A percentile compares a stretch with the other conserved stretches of the same genome.
phyloP scores from a whole-genome alignment of 92 coral and sea anemone species.

The Porites rus region DNA sequence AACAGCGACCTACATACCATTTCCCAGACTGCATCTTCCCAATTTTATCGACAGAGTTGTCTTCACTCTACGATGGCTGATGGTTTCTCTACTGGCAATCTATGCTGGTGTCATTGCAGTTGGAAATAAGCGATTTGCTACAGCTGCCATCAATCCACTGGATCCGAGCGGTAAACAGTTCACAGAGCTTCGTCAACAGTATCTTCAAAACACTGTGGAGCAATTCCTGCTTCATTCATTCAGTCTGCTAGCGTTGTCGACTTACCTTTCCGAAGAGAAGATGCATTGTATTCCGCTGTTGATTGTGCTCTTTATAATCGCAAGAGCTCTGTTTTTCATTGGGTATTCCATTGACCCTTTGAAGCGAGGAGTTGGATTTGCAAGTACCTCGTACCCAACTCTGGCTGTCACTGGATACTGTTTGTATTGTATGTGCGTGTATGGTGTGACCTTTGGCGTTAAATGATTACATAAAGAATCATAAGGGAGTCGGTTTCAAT shows the following conservation, averaged over 20 bases:
- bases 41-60: constrained; percentile 52
- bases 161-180: constrained; percentile 30
- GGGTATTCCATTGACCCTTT: constrained; percentile 56
- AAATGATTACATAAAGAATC: no score
- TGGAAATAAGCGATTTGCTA: constrained; percentile 29
- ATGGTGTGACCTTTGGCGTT: neutral
- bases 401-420: constrained; percentile 38
- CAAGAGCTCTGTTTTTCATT: constrained; percentile 61
- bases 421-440: constrained; percentile 31
- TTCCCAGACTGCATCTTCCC: constrained; percentile 50
- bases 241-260: constrained; percentile 50
- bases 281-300: constrained; percentile 59
- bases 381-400: constrained; percentile 56
- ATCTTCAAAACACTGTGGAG: constrained; percentile 72
- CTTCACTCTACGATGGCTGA: constrained; percentile 54
- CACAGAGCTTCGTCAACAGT: constrained; percentile 34
- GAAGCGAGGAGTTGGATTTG: constrained; percentile 55
- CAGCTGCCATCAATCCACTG: constrained; percentile 69
- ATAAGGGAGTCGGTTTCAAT: no score
- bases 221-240: constrained; percentile 69
- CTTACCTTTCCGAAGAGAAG: constrained; percentile 54
- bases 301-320: constrained; percentile 50
- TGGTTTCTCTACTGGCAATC: constrained; percentile 54
- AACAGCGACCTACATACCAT: neutral
- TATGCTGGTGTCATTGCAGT: constrained; percentile 62